These are phyloP conservation scores for Armadillidium nasatum DNA, from an alignment of 1,140 invertebrate species.

Conservation along the genomic window DNA sequence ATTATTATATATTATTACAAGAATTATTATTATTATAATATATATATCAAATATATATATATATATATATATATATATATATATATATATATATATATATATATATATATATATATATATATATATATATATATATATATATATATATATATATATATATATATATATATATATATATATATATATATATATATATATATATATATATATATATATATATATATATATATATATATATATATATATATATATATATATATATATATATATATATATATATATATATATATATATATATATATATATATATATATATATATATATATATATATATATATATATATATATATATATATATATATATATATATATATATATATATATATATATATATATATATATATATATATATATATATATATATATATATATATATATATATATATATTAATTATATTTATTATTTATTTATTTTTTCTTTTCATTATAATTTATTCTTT, in stretches of 20 bases:
- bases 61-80: constrained; percentile 16
- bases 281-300: constrained; percentile 20
- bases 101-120: constrained; percentile 23
- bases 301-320: constrained; percentile 24
- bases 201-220: background rate
- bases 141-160: constrained; percentile 1
- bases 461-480: no score
- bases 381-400: background rate
- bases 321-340: background rate
- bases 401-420: constrained; percentile 12
- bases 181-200: constrained; percentile 13
- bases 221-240: constrained; percentile 22
- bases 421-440: constrained; percentile 23
- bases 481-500: no score
- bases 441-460: constrained; percentile 6
- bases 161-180: constrained; percentile 22
- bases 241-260: constrained; percentile 19
- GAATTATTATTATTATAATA: no score
- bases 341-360: constrained; percentile 16
- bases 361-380: constrained; percentile 24
- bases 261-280: background rate
- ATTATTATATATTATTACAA: constrained; percentile 16
- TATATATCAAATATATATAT: background rate
- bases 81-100: constrained; percentile 24
- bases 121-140: constrained; percentile 1